Base-by-base conservation (phyloP, 2,888 invertebrate genomes). In the Parnassius orleans region DNA sequence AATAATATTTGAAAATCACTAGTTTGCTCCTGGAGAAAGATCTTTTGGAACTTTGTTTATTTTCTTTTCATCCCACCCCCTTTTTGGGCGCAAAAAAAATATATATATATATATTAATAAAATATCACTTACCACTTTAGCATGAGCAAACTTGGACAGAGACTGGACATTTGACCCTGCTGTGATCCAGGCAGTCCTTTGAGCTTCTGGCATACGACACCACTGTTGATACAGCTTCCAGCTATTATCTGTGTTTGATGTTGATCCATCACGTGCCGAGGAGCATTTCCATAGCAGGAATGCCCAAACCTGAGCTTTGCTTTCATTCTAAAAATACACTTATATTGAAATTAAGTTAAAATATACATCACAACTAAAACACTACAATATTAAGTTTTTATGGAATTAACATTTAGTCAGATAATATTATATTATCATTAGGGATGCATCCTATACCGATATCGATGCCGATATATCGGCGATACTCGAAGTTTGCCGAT, bases 181-280 rank as follows among this genome's bases (percentile, higher is more conserved):
- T 0, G 94, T 93, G 63, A 96, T 94, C 97, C 97, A 97, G 0
- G 95, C 93, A 54, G 95, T 95, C 60, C 96, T 93, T 59, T 95
- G 93, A 14, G 93, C 92, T 64, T 95, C 94, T 0, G 95, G 94
- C 93, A 97, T 94, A 75, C 95, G 95, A 68, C 96, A 95, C 97
- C 97, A 97, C 70, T 94, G 94, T 78, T 96, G 96, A 80, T 96
- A 97, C 10, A 96, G 87, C 67, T 94, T 93, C 97, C 97, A 97
- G 9, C 96, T 95, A 73, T 93, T 93, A 69, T 93, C 92, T 0
- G 92, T 92, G 69, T 92, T 93, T 9, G 89, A 84, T 1, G 87
- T 83, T 46, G 83, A 87, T 66, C 87, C 91, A 71, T 90, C 91
- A 0, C 87, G 74, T 0, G 83, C 84, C 24, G 89, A 90, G 51